Evolutionary conservation across 2,888 invertebrate species (phyloP).

Genomic region (Doris montereyensis): DNA sequence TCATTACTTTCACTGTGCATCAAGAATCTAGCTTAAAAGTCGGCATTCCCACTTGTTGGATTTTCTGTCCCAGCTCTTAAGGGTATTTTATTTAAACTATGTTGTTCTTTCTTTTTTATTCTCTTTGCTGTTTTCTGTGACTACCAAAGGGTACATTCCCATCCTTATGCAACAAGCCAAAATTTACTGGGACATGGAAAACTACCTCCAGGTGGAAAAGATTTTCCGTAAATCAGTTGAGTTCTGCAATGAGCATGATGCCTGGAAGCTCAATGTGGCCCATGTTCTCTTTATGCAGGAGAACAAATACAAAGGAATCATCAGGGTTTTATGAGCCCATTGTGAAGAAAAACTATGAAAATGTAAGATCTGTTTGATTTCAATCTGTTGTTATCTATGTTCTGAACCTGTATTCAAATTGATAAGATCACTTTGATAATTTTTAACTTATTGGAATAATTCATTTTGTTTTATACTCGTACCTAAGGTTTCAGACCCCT

Average conservation of each 20-base stretch:
- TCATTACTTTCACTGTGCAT: too few species aligned
- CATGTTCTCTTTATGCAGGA: conserved; percentile 99
- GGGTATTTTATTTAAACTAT: too few species aligned
- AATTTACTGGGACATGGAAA: conserved; percentile 97
- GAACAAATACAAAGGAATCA: conserved; percentile 97
- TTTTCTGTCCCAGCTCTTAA: too few species aligned
- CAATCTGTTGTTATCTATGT: neutral
- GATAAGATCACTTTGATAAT: too few species aligned
- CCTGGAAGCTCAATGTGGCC: conserved; percentile 97
- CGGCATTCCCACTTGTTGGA: too few species aligned
- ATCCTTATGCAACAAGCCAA: conserved; percentile 99
- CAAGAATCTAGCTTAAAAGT: too few species aligned
- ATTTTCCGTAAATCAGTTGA: conserved; percentile 97
- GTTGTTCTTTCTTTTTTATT: too few species aligned
- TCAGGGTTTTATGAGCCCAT: conserved; percentile 98
- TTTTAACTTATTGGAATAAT: too few species aligned
- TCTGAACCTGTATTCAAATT: neutral
- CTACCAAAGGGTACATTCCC: conserved; percentile 95
- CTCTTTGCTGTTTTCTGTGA: too few species aligned
- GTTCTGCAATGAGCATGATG: conserved; percentile 97
- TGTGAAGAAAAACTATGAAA: conserved; percentile 93
- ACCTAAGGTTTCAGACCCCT: too few species aligned
- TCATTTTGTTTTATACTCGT: too few species aligned
- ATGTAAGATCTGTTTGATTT: conserved; percentile 73
- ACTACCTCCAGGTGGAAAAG: conserved; percentile 95